phyloP scores from a whole-genome alignment of 2,888 invertebrate genomes.

The Catonia carolina region DNA sequence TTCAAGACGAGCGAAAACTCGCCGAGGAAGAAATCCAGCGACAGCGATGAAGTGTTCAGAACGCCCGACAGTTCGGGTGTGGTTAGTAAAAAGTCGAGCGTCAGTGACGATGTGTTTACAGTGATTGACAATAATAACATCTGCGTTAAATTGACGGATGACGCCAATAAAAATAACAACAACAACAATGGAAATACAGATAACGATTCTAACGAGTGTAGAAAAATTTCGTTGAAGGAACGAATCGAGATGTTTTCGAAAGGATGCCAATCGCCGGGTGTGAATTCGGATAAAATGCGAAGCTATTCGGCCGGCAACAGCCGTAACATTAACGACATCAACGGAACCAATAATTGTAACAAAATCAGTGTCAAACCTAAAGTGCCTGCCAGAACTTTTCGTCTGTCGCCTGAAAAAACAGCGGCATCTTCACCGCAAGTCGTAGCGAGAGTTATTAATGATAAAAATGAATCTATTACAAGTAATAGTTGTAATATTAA shows the following conservation, averaged over 20 bases:
- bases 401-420: constrained; percentile 24
- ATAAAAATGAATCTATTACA: constrained; percentile 33
- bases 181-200: constrained; percentile 19
- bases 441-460: constrained; percentile 22
- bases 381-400: constrained; percentile 30
- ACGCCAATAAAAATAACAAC: not conserved
- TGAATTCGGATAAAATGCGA: not conserved
- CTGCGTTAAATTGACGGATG: not conserved
- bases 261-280: constrained; percentile 11
- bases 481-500: constrained; percentile 30
- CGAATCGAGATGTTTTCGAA: constrained; percentile 36
- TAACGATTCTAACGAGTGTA: constrained; percentile 19
- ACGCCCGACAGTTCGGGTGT: constrained; percentile 12
- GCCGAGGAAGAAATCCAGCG: constrained; percentile 11
- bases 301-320: not conserved
- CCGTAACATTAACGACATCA: constrained; percentile 20
- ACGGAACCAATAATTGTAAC: constrained; percentile 15
- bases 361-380: constrained; percentile 30
- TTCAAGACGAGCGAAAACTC: constrained; percentile 20
- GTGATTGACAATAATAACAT: constrained; percentile 15
- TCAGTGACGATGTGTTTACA: constrained; percentile 21
- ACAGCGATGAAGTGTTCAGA: constrained; percentile 21
- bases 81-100: constrained; percentile 15
- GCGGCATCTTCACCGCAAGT: constrained; percentile 15
- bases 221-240: constrained; percentile 32